Percentiles rank a stretch among this genome's conserved stretches.
Evolutionary conservation across 2,113 vertebrate species (phyloP).

Genomic region (Saimiri boliviensis): DNA sequence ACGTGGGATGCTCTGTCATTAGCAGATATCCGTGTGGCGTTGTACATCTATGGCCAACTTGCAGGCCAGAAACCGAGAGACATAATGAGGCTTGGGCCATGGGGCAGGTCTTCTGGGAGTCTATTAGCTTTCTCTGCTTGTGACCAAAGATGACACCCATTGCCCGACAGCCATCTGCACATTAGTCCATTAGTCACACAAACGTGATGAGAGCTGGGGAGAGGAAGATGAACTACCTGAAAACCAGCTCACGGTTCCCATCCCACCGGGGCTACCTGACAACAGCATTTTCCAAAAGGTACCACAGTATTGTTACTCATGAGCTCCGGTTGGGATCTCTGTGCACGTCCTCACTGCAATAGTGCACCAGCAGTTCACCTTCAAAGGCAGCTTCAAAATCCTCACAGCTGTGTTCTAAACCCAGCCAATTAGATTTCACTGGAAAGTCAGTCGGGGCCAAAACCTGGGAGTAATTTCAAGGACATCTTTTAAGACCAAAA

Average conservation of each 20-base stretch:
- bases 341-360: background rate
- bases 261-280: background rate
- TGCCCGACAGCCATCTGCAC: background rate
- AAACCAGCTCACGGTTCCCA: background rate
- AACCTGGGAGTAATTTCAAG: constrained; percentile 61
- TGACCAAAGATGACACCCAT: background rate
- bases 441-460: background rate
- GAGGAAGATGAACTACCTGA: rapidly evolving
- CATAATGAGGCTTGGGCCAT: background rate
- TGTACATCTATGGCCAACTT: background rate
- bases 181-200: background rate
- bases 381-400: background rate
- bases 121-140: background rate
- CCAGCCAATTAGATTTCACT: background rate
- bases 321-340: background rate
- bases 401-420: background rate
- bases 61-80: rapidly evolving
- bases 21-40: background rate
- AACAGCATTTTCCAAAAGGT: background rate
- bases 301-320: rapidly evolving
- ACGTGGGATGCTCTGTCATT: rapidly evolving
- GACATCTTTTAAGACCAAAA: constrained; percentile 58
- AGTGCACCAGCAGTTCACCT: background rate
- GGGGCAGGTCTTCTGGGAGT: background rate
- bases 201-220: background rate